phyloP scores from a whole-genome alignment of 2,113 vertebrate genomes.

The Mus pahari region DNA sequence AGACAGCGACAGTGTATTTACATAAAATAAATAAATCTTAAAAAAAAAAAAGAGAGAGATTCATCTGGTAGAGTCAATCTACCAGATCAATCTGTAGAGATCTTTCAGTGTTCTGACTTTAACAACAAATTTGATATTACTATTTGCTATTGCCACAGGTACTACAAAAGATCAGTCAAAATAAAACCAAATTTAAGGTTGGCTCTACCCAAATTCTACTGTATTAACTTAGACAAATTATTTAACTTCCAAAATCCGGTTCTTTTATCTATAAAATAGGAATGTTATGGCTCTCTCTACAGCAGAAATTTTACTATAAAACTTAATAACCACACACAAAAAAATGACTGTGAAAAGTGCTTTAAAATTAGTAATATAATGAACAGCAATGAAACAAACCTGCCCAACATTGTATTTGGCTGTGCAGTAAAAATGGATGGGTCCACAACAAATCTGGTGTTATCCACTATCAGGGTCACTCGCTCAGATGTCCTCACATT shows the following conservation, averaged over 20 bases:
- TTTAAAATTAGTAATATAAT: slow-evolving; percentile 50
- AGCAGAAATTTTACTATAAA: slow-evolving; percentile 46
- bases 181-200: slow-evolving; percentile 66
- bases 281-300: background rate
- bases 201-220: slow-evolving; percentile 1
- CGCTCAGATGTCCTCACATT: slow-evolving; percentile 94
- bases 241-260: slow-evolving; percentile 49
- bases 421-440: slow-evolving; percentile 98
- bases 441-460: slow-evolving; percentile 98
- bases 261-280: slow-evolving; percentile 20
- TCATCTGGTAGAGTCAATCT: slow-evolving; percentile 45
- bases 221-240: slow-evolving; percentile 45
- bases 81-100: background rate
- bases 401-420: slow-evolving; percentile 99
- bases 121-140: background rate
- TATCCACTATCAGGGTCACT: slow-evolving; percentile 98
- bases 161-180: slow-evolving; percentile 37
- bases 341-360: background rate
- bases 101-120: slow-evolving; percentile 41
- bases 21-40: no score
- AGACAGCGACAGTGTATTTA: no score
- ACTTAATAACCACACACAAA: slow-evolving; percentile 15
- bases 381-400: slow-evolving; percentile 87
- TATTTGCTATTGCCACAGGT: slow-evolving; percentile 24
- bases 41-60: no score